Percentiles rank a stretch among this genome's conserved stretches.
Conservation (phyloP, 2,113 vertebrate species). For the Tragelaphus imberbis region DNA sequence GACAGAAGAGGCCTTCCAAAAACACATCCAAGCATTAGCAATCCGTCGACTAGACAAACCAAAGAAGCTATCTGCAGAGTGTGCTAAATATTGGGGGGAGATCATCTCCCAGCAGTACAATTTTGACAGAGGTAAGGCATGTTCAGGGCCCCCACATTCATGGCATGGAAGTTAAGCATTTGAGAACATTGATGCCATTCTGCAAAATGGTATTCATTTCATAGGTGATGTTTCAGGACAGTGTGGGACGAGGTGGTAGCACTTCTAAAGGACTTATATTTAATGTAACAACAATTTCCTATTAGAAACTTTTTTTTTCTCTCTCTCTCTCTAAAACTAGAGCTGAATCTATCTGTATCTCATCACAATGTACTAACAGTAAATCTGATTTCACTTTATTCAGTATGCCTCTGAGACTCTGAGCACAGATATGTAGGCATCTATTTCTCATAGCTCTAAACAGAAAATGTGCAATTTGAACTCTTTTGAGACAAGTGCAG, state of each 20-base stretch:
- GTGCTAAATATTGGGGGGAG: slow-evolving; percentile 97
- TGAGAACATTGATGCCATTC: background rate
- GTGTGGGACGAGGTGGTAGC: background rate
- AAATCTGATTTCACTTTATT: background rate
- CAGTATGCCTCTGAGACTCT: background rate
- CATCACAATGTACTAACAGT: background rate
- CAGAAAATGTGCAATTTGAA: background rate
- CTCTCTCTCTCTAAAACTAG: background rate
- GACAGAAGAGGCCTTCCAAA: slow-evolving; percentile 95
- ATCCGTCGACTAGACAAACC: slow-evolving; percentile 98
- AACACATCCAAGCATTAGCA: slow-evolving; percentile 97
- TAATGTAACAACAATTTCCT: slow-evolving; percentile 1
- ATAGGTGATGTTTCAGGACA: background rate
- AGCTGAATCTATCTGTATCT: background rate
- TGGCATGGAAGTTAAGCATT: background rate
- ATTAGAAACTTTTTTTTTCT: background rate
- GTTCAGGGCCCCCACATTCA: background rate
- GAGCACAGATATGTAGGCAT: background rate
- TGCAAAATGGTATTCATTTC: background rate
- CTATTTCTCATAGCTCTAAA: background rate
- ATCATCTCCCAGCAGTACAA: slow-evolving; percentile 99
- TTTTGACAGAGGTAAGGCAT: slow-evolving; percentile 93
- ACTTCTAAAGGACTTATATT: background rate
- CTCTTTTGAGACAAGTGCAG: background rate
- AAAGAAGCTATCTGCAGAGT: slow-evolving; percentile 97